phyloP scores from a whole-genome alignment of 2,113 vertebrate species.

The Cottus gobio region DNA sequence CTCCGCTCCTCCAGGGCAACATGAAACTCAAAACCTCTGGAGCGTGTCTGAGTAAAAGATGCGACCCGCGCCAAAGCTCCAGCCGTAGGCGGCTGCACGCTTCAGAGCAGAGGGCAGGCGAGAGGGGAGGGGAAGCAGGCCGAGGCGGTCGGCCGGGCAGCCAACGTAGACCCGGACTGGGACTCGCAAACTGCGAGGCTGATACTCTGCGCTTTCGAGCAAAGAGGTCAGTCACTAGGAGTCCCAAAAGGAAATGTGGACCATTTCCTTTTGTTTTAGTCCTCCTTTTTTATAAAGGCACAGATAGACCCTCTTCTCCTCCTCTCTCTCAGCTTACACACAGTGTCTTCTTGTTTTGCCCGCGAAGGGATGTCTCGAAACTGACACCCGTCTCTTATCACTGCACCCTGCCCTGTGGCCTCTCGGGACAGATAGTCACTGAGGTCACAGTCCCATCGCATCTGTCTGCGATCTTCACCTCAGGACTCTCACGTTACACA shows the following conservation, averaged over 20 bases:
- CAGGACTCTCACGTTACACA: conserved; percentile 59
- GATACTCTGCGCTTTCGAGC: conserved; percentile 48
- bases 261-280: conserved; percentile 61
- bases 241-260: too few species aligned
- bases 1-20: conserved; percentile 52
- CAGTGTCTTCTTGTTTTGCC: conserved; percentile 51
- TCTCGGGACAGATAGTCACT: conserved; percentile 28
- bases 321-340: conserved; percentile 9
- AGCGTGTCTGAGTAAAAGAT: conserved; percentile 71
- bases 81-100: background rate
- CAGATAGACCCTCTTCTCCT: conserved; percentile 12
- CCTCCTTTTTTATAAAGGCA: conserved; percentile 25
- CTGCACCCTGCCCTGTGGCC: conserved; percentile 59
- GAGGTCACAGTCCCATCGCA: conserved; percentile 26
- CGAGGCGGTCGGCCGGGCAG: conserved; percentile 25
- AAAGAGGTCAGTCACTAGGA: conserved; percentile 30
- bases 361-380: conserved; percentile 10
- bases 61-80: conserved; percentile 16
- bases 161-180: conserved; percentile 28
- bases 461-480: conserved; percentile 45
- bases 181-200: conserved; percentile 26
- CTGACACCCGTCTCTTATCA: conserved; percentile 59
- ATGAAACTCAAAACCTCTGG: conserved; percentile 68
- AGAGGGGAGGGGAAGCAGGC: conserved; percentile 26
- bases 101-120: background rate